Evolutionary conservation across 2,113 vertebrate species (phyloP), one percentile per base, ranked within the genome.

Genomic region (Chaetura pelagica): DNA sequence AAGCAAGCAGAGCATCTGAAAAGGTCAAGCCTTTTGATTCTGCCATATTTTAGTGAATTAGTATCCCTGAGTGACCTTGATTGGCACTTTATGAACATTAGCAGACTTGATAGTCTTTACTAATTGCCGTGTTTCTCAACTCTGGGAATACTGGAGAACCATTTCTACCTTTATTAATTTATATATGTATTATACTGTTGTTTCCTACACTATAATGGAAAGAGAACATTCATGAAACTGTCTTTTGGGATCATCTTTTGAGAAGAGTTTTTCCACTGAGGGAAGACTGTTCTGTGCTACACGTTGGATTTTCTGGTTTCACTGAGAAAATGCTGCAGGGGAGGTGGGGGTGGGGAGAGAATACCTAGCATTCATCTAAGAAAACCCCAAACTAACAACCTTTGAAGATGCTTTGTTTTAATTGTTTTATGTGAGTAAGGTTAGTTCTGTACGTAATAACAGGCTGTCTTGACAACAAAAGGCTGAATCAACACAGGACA

Each of bases 381-480:
- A 84, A 51, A 89, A 69, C 12, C 20, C 42, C 86, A 90, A 79
- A 57, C 51, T 62, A 96, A 67, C 54, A 87, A 23, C 52, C 79
- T 76, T 46, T 63, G 69, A 87, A 90, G 91, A 96, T 21, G 7
- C 73, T 96, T 90, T 90, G 46, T 93, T 95, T 93, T 93, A 89
- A 86, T 74, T 29, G 23, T 58, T 96, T 86, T 80, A 46, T 84
- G 59, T 59, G 34, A 93, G 83, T 24, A 26, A 78, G 95, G 86
- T 89, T 94, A 80, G 86, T 67, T 90, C 54, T 84, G 87, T 91
- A 84, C 71, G 62, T 97, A 95, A 96, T 96, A 97, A 89, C 66
- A 79, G 94, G 87, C 96, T 97, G 93, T 96, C 97, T 96, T 83
- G 20, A 75, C 94, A 96, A 97, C 96, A 95, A 97, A 96, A 95